Evolutionary conservation across 2,113 vertebrate genomes (phyloP), one percentile per base, ranked within the genome.

Genomic region (Hemichromis elongatus): DNA sequence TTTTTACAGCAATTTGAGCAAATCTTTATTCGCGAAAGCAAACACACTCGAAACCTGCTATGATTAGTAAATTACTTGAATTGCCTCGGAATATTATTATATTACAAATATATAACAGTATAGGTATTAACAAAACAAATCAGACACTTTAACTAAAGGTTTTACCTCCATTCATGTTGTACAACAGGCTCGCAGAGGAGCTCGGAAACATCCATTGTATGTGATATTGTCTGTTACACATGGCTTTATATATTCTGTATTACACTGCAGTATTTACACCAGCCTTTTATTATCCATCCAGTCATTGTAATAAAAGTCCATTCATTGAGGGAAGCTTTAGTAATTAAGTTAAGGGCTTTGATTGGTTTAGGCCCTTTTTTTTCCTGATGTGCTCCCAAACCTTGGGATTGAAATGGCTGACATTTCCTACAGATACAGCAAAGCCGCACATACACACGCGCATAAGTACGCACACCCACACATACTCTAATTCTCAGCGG

Each of bases 371-470:
- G 89, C 91, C 90, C 89, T 50, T 86, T 82, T 35, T 61, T 90
- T 91, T 93, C 94, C 93, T 94, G 93, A 95, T 92, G 87, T 85
- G 40, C 83, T 91, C 93, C 93, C 93, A 88, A 82, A 86, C 52
- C 5, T 59, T 90, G 93, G 90, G 91, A 92, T 88, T 82, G 75
- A 90, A 94, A 95, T 95, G 95, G 95, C 95, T 95, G 93, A 93
- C 93, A 87, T 92, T 95, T 96, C 95, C 95, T 93, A 95, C 90
- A 89, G 79, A 92, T 87, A 93, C 68, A 94, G 89, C 85, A 90
- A 54, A 90, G 80, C 53, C 47, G 81, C 78, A 81, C 57, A 75
- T 61, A 83, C 47, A 8, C 55, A 28, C 14, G 78, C 57, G 77
- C 61, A 56, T 70, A 80, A 26, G 42, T 56, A 77, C 33, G 47